Conservation (phyloP, 2,888 invertebrate species). For the Lasioglossum figueresi region DNA sequence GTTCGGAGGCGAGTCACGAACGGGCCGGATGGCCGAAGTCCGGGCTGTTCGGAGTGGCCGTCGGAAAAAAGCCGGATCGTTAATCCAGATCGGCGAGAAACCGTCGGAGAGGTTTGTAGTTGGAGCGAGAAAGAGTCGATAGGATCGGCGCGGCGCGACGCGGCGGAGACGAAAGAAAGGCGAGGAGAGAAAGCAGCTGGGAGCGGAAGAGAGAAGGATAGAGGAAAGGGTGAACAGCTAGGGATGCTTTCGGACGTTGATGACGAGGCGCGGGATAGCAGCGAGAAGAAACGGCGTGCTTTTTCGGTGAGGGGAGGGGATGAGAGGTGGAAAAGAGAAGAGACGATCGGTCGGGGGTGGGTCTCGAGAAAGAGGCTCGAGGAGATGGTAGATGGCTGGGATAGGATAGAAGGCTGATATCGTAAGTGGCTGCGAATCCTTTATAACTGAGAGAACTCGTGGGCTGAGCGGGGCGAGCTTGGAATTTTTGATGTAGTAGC, state of each 20-base stretch:
- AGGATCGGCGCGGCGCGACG: too few species aligned
- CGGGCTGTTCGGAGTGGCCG: conserved; percentile 58
- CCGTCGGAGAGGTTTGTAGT: conserved; percentile 40
- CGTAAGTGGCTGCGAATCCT: conserved; percentile 83
- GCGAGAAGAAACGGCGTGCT: conserved; percentile 30
- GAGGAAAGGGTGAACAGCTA: conserved; percentile 23
- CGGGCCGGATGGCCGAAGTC: conserved; percentile 63
- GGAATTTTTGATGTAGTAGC: conserved; percentile 83
- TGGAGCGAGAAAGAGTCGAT: neutral
- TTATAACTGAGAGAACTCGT: conserved; percentile 79
- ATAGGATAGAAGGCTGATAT: conserved; percentile 76
- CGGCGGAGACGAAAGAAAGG: neutral
- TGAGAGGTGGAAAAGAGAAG: neutral
- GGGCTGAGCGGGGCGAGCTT: conserved; percentile 75
- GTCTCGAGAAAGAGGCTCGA: conserved; percentile 24
- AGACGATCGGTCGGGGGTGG: neutral
- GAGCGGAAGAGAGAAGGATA: neutral
- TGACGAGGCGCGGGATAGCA: conserved; percentile 40
- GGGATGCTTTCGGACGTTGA: conserved; percentile 65
- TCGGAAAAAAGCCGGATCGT: conserved; percentile 70
- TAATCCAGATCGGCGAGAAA: conserved; percentile 70
- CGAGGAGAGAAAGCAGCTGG: neutral
- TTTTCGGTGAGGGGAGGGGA: neutral
- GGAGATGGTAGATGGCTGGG: conserved; percentile 50
- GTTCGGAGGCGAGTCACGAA: conserved; percentile 69